Evolutionary conservation across 1,140 invertebrate species (phyloP).

Genomic region (Rhagoletis pomonella): DNA sequence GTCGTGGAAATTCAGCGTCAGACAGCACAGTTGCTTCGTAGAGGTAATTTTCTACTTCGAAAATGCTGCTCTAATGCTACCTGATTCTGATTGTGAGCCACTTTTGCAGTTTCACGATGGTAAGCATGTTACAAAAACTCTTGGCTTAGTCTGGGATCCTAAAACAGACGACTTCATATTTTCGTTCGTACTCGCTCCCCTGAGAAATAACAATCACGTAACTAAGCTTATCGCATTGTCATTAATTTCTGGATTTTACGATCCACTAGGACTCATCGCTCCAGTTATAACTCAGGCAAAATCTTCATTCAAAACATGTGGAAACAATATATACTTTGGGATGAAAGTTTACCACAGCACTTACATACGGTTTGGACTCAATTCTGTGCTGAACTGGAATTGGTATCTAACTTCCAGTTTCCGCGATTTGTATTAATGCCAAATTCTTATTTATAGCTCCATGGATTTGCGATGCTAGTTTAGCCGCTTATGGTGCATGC

Average conservation of each 20-base stretch:
- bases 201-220: too few relatives aligned
- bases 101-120: not conserved
- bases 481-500: constrained; percentile 60
- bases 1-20: not conserved
- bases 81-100: not conserved
- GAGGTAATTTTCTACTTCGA: constrained; percentile 15
- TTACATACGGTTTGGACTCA: not conserved
- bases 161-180: not conserved
- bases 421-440: not conserved
- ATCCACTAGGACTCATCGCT: too few relatives aligned
- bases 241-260: too few relatives aligned
- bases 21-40: constrained; percentile 4
- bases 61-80: constrained; percentile 38
- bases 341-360: not conserved
- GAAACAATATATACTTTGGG: not conserved
- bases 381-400: too few relatives aligned
- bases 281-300: not conserved
- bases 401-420: too few relatives aligned
- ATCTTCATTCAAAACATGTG: not conserved
- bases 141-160: not conserved
- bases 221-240: too few relatives aligned
- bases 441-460: not conserved
- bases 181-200: not conserved
- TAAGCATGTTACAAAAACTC: not conserved
- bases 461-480: not conserved